Conservation (phyloP, 2,113 vertebrate species). For the Oceanites oceanicus region DNA sequence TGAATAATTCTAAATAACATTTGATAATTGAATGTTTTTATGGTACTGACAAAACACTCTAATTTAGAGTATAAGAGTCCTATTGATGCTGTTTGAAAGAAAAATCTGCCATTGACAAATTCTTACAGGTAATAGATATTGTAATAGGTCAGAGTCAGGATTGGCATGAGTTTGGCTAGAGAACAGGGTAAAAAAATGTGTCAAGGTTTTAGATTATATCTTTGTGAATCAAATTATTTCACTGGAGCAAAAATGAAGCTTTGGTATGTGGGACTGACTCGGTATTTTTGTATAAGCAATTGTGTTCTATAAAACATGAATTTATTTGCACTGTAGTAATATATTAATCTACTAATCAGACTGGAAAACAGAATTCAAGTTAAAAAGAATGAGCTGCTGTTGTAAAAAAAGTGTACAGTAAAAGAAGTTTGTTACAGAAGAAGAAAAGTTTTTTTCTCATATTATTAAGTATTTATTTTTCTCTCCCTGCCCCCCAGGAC, state of each 20-base stretch:
- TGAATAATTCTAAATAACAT: not conserved
- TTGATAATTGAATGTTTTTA: not conserved
- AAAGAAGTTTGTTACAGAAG: not conserved
- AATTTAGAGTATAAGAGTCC: not conserved
- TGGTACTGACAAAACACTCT: not conserved
- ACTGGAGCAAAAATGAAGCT: not conserved
- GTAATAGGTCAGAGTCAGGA: not conserved
- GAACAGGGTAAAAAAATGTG: not conserved
- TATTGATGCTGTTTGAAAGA: not conserved
- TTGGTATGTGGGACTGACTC: not conserved
- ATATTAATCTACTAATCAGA: not conserved
- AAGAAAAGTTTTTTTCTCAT: not conserved
- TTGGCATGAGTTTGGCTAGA: not conserved
- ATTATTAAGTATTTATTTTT: not conserved
- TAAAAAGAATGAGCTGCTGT: not conserved
- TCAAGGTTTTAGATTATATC: not conserved
- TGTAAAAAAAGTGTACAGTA: not conserved
- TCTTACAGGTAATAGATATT: not conserved
- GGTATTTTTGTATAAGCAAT: not conserved
- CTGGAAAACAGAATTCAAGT: not conserved
- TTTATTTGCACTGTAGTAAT: not conserved
- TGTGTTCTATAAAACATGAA: not conserved
- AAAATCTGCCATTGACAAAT: not conserved
- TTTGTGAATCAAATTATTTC: not conserved
- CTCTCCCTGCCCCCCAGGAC: no score